Base-by-base conservation (phyloP, 1,140 invertebrate species). In the Ips typographus region DNA sequence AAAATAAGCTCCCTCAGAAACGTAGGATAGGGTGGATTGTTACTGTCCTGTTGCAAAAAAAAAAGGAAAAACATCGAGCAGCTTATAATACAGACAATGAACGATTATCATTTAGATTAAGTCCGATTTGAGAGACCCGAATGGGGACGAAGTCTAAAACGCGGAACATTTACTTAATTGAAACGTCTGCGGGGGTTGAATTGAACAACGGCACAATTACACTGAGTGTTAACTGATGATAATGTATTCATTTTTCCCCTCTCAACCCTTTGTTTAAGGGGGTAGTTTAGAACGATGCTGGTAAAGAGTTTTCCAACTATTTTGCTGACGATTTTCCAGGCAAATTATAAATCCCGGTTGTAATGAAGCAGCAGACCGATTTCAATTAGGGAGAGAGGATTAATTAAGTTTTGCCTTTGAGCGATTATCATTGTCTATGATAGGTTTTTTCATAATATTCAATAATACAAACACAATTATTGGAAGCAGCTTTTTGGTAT, bases 81-180 rank as follows among this genome's bases (percentile, higher is more conserved):
- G 22, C 22, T 22, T 8, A 59, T 40, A 5, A 59, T 40, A 4
- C 7, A 59, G 36, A 22, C 22, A 22, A 22, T 22, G 22, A 64
- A 73, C 8, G 40, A 77, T 76, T 77, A 72, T 69, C 71, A 77
- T 77, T 77, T 75, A 77, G 70, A 77, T 77, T 77, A 75, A 72
- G 71, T 73, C 73, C 73, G 64, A 40, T 73, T 59, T 65, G 65
- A 59, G 71, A 65, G 67, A 52, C 51, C 69, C 72, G 74, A 75
- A 72, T 76, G 63, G 63, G 63, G 72, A 73, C 71, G 66, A 65
- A 74, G 53, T n/a, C 51, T 74, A 77, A 78, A 76, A 77, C 75
- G 75, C 71, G 76, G 75, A 77, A 77, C 77, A 78, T 78, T 78
- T 78, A 78, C 72, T 77, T 77, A 78, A 78, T 78, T 78, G 77